A percentile compares a stretch with the other conserved stretches of the same genome.
These are phyloP conservation scores for Oplegnathus fasciatus DNA, from an alignment of 2,113 vertebrate species.

Conservation along the genomic window DNA sequence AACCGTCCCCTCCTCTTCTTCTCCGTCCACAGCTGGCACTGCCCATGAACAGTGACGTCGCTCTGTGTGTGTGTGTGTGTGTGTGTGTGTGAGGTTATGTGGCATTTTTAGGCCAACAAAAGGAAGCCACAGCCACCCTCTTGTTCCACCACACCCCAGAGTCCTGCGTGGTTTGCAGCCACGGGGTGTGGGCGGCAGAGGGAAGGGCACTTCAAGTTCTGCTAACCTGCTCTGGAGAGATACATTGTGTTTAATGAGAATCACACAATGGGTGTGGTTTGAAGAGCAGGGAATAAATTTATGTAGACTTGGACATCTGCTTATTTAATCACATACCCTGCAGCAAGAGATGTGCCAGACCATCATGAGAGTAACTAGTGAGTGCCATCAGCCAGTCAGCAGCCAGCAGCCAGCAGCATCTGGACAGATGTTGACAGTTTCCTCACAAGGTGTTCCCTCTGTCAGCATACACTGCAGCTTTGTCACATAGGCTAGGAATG, in stretches of 20 bases:
- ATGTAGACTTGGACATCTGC: slow-evolving; percentile 41
- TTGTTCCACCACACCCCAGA: slow-evolving; percentile 76
- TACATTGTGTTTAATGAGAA: slow-evolving; percentile 40
- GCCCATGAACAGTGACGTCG: slow-evolving; percentile 63
- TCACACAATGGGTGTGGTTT: slow-evolving; percentile 49
- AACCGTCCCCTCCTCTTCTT: slow-evolving; percentile 35
- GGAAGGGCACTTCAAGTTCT: slow-evolving; percentile 45
- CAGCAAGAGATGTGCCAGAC: slow-evolving; percentile 27
- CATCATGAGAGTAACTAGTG: slow-evolving; percentile 11
- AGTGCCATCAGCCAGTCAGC: neutral
- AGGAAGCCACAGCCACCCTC: slow-evolving; percentile 74
- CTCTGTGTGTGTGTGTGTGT: slow-evolving; percentile 31
- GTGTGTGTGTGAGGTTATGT: slow-evolving; percentile 25
- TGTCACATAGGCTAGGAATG: slow-evolving; percentile 75
- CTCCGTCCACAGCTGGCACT: slow-evolving; percentile 45
- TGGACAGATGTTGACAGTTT: slow-evolving; percentile 46
- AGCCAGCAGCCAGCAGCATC: neutral
- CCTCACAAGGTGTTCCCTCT: slow-evolving; percentile 54
- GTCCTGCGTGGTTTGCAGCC: slow-evolving; percentile 51
- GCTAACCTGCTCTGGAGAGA: slow-evolving; percentile 46
- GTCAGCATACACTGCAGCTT: slow-evolving; percentile 50
- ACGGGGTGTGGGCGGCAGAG: slow-evolving; percentile 42
- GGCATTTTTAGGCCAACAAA: slow-evolving; percentile 68
- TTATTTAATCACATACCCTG: slow-evolving; percentile 38
- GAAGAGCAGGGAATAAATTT: slow-evolving; percentile 32